Percentiles rank a stretch among this genome's conserved stretches.
Conservation (phyloP, 2,888 invertebrate species). For the Hecatera dysodea region DNA sequence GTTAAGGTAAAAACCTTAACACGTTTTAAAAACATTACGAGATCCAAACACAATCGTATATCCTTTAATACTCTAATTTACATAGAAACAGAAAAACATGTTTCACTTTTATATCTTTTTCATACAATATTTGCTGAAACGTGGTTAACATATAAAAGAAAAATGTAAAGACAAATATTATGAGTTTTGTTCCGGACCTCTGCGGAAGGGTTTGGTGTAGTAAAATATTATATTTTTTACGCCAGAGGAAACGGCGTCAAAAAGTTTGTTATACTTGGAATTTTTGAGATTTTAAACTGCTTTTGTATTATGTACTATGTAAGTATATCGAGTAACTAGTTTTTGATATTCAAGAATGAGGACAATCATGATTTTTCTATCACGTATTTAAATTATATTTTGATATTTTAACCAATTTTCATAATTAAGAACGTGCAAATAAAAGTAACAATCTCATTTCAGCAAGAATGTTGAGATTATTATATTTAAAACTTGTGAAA, state of each 20-base stretch:
- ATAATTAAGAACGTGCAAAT: no score
- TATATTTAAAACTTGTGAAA: not conserved
- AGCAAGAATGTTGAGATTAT: not conserved
- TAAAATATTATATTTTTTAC: slow-evolving; percentile 31
- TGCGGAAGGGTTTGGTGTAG: slow-evolving; percentile 37
- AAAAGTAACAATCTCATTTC: no score
- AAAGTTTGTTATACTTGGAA: not conserved
- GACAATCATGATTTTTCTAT: not conserved
- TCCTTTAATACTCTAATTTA: slow-evolving; percentile 29
- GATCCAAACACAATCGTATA: slow-evolving; percentile 10
- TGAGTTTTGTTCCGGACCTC: slow-evolving; percentile 28
- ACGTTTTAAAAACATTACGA: slow-evolving; percentile 15
- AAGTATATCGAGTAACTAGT: slow-evolving; percentile 19
- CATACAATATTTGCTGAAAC: slow-evolving; percentile 43
- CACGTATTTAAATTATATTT: not conserved
- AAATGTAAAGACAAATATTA: slow-evolving; percentile 37
- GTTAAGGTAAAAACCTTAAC: not conserved
- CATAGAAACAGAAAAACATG: slow-evolving; percentile 24
- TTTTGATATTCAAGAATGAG: not conserved
- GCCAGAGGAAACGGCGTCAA: slow-evolving; percentile 8
- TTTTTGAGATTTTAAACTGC: slow-evolving; percentile 11
- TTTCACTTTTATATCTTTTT: slow-evolving; percentile 33
- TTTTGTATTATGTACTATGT: no score
- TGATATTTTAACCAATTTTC: not conserved
- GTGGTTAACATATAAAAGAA: slow-evolving; percentile 35